Conservation (phyloP, 1,140 invertebrate species). For the Drusus annulatus region DNA sequence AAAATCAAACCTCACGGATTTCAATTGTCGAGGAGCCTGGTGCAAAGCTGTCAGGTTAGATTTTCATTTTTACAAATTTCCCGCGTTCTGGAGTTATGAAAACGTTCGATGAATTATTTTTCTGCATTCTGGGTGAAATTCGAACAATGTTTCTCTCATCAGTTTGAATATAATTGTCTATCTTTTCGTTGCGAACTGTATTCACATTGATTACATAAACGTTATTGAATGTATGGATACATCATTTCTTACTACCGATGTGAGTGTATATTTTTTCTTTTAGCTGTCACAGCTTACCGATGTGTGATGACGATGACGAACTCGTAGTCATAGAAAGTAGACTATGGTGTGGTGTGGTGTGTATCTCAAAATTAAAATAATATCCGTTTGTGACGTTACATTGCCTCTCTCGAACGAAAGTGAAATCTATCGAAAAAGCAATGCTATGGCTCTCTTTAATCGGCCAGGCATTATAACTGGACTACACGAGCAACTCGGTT, state of each 20-base stretch:
- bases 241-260: not conserved
- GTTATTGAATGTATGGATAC: slow-evolving; percentile 9
- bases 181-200: not conserved
- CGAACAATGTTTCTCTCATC: slow-evolving; percentile 40
- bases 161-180: not conserved
- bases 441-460: slow-evolving; percentile 43
- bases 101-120: slow-evolving; percentile 2
- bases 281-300: slow-evolving; percentile 11
- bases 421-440: slow-evolving; percentile 52
- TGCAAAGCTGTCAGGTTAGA: slow-evolving; percentile 72
- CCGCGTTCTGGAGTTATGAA: slow-evolving; percentile 35
- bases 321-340: slow-evolving; percentile 45
- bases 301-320: slow-evolving; percentile 31
- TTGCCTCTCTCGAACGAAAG: slow-evolving; percentile 44
- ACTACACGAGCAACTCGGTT: slow-evolving; percentile 30
- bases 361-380: slow-evolving; percentile 41
- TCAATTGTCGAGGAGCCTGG: slow-evolving; percentile 71
- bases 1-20: slow-evolving; percentile 74
- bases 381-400: slow-evolving; percentile 42
- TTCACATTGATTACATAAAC: slow-evolving; percentile 49
- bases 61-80: slow-evolving; percentile 48
- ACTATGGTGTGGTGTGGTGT: slow-evolving; percentile 30
- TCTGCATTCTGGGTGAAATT: slow-evolving; percentile 3
- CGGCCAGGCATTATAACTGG: slow-evolving; percentile 49
- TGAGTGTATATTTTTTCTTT: not conserved